A percentile compares a stretch with the other conserved stretches of the same genome.
Conservation (phyloP, 2,888 invertebrate species). For the Drosophila demipolita region DNA sequence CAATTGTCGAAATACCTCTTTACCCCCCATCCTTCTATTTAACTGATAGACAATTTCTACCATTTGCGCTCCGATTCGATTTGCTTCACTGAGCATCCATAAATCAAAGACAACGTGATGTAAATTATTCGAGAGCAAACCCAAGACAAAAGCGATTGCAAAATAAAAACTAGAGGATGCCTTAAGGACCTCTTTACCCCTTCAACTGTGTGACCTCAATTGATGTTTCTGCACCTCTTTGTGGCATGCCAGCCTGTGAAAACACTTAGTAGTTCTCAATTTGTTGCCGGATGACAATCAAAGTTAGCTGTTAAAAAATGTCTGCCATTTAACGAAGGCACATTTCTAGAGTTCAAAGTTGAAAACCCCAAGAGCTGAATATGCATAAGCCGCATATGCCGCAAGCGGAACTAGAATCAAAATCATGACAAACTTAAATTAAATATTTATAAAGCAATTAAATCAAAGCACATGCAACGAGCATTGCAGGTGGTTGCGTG, state of each 20-base stretch:
- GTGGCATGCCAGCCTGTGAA: constrained; percentile 18
- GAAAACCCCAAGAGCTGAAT: constrained; percentile 21
- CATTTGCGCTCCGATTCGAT: constrained; percentile 34
- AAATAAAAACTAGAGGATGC: constrained; percentile 21
- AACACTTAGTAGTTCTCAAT: constrained; percentile 4
- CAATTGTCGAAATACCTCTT: background rate
- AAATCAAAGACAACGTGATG: constrained; percentile 67
- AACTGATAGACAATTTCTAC: constrained; percentile 37
- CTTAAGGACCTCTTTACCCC: constrained; percentile 43
- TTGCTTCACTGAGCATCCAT: constrained; percentile 49
- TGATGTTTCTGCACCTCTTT: constrained; percentile 43
- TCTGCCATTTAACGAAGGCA: background rate
- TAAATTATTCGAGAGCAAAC: constrained; percentile 38
- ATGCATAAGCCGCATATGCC: constrained; percentile 31
- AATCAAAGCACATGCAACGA: constrained; percentile 26
- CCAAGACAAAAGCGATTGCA: background rate
- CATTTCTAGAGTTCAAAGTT: constrained; percentile 36
- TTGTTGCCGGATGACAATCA: constrained; percentile 14
- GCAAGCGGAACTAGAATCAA: constrained; percentile 11
- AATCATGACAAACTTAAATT: constrained; percentile 30
- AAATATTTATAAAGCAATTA: constrained; percentile 68
- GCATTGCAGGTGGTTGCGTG: constrained; percentile 20
- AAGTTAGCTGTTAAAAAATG: constrained; percentile 12
- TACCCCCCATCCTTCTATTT: background rate
- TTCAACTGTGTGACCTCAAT: constrained; percentile 55